A percentile compares a stretch with the other conserved stretches of the same genome.
These are phyloP conservation scores for Myotis yumanensis DNA, from an alignment of 2,113 vertebrate species.

Conservation along the genomic window DNA sequence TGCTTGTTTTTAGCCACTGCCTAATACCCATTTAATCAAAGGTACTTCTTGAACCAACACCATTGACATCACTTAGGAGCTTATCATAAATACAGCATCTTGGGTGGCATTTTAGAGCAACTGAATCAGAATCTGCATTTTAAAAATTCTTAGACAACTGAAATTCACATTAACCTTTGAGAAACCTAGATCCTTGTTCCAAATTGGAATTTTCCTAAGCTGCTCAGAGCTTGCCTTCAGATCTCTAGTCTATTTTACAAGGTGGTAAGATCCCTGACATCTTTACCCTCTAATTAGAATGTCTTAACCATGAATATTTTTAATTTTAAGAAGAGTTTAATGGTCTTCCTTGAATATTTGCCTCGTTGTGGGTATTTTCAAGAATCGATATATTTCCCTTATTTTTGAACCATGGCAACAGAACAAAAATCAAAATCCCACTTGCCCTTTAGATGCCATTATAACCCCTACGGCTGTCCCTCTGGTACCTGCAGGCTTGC, in stretches of 20 bases:
- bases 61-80: background rate
- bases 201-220: background rate
- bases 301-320: conserved; percentile 6
- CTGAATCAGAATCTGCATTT: background rate
- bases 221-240: background rate
- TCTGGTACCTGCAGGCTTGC: background rate
- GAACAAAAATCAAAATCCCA: conserved; percentile 15
- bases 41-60: background rate
- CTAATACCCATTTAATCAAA: background rate
- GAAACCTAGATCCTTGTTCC: background rate
- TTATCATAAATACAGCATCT: background rate
- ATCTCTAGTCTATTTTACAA: background rate
- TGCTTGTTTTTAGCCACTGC: background rate
- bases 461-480: background rate
- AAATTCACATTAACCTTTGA: background rate
- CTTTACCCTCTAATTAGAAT: background rate
- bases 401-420: background rate
- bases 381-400: background rate
- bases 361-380: background rate
- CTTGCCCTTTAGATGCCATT: background rate
- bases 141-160: background rate
- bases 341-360: background rate
- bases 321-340: background rate
- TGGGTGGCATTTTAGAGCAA: background rate
- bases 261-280: background rate